phyloP scores from a whole-genome alignment of 2,888 invertebrate genomes.

The Apantesis nais region DNA sequence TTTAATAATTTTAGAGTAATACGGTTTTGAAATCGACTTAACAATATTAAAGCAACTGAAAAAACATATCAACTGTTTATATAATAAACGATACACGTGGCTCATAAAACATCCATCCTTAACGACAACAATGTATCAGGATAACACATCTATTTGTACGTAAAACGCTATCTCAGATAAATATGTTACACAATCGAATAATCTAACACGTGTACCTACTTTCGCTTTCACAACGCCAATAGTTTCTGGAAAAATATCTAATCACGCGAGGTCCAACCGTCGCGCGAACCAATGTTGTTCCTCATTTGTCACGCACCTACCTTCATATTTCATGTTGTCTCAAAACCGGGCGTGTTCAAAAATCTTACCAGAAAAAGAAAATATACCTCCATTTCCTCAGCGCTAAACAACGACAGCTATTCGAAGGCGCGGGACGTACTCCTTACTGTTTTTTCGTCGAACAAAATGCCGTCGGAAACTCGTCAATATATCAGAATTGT shows the following conservation, averaged over 20 bases:
- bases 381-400: slow-evolving; percentile 52
- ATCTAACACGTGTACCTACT: slow-evolving; percentile 38
- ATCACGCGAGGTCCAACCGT: slow-evolving; percentile 46
- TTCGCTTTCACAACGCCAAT: slow-evolving; percentile 41
- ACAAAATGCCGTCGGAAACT: slow-evolving; percentile 59
- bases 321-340: slow-evolving; percentile 57
- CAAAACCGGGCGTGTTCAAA: slow-evolving; percentile 45
- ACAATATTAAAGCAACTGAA: neutral
- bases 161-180: slow-evolving; percentile 33
- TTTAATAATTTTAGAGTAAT: neutral
- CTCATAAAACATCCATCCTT: neutral
- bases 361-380: slow-evolving; percentile 53
- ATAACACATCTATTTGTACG: neutral
- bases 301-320: slow-evolving; percentile 55
- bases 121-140: neutral
- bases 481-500: slow-evolving; percentile 69
- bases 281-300: slow-evolving; percentile 34
- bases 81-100: neutral
- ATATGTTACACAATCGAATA: slow-evolving; percentile 41
- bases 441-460: slow-evolving; percentile 54
- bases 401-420: slow-evolving; percentile 55
- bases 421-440: slow-evolving; percentile 33
- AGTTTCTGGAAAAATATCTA: slow-evolving; percentile 43
- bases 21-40: neutral
- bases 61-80: neutral